Evolutionary conservation across 2,888 invertebrate genomes (phyloP).

Genomic region (Zaprionus bogoriensis): DNA sequence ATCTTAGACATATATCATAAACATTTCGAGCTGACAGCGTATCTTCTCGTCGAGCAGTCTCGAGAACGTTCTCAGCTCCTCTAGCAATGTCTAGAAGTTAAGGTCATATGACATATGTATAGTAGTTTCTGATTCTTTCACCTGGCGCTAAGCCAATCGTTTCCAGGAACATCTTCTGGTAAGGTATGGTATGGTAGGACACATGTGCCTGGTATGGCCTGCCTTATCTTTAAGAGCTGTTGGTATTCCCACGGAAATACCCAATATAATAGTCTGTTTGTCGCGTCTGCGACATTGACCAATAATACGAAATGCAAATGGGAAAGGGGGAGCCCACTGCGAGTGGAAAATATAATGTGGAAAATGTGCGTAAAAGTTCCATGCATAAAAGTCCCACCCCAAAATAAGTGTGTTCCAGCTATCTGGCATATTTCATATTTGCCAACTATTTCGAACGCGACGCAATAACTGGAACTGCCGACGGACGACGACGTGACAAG

Average conservation of each 20-base stretch:
- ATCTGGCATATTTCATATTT: background rate
- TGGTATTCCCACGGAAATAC: background rate
- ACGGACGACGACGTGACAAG: conserved; percentile 41
- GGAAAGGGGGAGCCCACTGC: background rate
- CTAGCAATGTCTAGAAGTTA: background rate
- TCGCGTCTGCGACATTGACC: background rate
- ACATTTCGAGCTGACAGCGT: background rate
- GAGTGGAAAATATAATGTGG: too few relatives aligned
- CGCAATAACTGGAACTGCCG: conserved; percentile 33
- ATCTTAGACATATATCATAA: too few relatives aligned
- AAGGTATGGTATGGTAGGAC: too few relatives aligned
- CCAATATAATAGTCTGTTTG: background rate
- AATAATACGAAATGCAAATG: conserved; percentile 9
- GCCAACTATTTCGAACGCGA: conserved; percentile 26
- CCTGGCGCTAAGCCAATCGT: background rate
- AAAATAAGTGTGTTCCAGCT: background rate
- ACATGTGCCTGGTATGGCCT: background rate
- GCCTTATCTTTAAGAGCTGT: background rate
- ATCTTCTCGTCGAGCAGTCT: background rate
- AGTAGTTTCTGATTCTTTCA: background rate
- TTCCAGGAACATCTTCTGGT: background rate
- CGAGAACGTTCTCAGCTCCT: background rate
- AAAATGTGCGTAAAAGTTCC: background rate
- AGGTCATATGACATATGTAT: background rate
- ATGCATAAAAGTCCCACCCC: conserved; percentile 3